Evolutionary conservation across 1,140 invertebrate genomes (phyloP).

Genomic region (Trachymyrmex cornetzi): DNA sequence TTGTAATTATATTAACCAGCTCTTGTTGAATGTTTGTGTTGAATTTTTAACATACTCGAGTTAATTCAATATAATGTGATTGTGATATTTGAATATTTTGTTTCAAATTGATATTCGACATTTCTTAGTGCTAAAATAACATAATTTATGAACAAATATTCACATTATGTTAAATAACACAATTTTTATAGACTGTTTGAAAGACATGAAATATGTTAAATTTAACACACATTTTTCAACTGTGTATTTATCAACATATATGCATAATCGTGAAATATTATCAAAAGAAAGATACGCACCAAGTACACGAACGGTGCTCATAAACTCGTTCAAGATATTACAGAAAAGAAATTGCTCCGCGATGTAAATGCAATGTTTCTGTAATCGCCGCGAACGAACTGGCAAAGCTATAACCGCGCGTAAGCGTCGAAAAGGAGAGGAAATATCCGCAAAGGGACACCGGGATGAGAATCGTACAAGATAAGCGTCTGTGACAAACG

Average conservation of each 20-base stretch:
- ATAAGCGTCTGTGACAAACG: constrained; percentile 80
- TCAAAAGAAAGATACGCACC: not conserved
- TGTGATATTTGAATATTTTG: too few species aligned
- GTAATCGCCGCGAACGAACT: constrained; percentile 20
- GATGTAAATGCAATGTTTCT: constrained; percentile 58
- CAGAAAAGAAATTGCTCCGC: constrained; percentile 24
- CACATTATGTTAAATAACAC: too few species aligned
- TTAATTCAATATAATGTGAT: too few species aligned
- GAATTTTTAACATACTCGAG: too few species aligned
- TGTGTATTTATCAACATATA: not conserved
- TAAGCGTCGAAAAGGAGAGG: constrained; percentile 25
- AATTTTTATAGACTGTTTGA: too few species aligned
- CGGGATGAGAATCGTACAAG: constrained; percentile 67
- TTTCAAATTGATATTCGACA: too few species aligned
- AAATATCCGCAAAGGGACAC: constrained; percentile 53
- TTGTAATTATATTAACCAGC: too few species aligned
- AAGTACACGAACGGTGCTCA: not conserved
- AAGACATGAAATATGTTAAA: too few species aligned
- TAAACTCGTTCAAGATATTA: constrained; percentile 39
- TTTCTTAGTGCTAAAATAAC: too few species aligned
- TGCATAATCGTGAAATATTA: not conserved
- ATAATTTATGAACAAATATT: too few species aligned
- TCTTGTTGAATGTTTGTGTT: too few species aligned
- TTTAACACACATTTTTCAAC: too few species aligned
- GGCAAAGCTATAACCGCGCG: constrained; percentile 21